phyloP scores from a whole-genome alignment of 2,797 vertebrate genomes.

The Mallotus villosus region DNA sequence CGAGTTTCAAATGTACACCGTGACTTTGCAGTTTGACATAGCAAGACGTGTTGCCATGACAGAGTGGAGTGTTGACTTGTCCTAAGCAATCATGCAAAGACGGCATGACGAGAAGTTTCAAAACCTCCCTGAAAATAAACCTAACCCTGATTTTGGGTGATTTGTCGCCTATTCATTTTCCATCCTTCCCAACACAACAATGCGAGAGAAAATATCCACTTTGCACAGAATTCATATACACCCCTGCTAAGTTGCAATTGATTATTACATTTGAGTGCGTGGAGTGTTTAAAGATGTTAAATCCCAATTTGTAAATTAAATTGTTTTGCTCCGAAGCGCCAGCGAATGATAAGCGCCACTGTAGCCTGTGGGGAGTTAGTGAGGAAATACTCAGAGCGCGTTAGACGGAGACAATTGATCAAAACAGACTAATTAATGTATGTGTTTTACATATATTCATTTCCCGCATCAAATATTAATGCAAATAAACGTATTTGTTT shows the following conservation, averaged over 20 bases:
- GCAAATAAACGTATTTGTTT: constrained; percentile 76
- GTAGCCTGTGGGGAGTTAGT: constrained; percentile 61
- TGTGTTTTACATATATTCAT: constrained; percentile 80
- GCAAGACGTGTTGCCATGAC: too few relatives aligned
- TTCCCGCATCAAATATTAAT: constrained; percentile 76
- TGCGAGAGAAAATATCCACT: constrained; percentile 40
- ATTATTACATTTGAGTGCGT: constrained; percentile 47
- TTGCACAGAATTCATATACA: constrained; percentile 27
- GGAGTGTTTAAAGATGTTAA: constrained; percentile 63
- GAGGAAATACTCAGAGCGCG: constrained; percentile 60
- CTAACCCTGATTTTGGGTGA: constrained; percentile 8
- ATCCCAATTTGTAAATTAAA: constrained; percentile 71
- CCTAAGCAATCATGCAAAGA: too few relatives aligned
- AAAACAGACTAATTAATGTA: constrained; percentile 78
- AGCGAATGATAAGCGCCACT: constrained; percentile 65
- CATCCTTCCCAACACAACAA: constrained; percentile 22
- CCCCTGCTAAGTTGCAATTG: constrained; percentile 38
- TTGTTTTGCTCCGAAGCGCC: constrained; percentile 65
- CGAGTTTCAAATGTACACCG: too few relatives aligned
- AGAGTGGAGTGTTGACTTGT: too few relatives aligned
- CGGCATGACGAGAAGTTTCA: too few relatives aligned
- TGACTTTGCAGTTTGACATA: too few relatives aligned
- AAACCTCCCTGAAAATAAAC: too few relatives aligned
- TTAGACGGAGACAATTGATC: constrained; percentile 77
- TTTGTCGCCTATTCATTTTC: constrained; percentile 13